Base-by-base conservation (phyloP, 2,797 vertebrate genomes). In the Phoebastria nigripes region DNA sequence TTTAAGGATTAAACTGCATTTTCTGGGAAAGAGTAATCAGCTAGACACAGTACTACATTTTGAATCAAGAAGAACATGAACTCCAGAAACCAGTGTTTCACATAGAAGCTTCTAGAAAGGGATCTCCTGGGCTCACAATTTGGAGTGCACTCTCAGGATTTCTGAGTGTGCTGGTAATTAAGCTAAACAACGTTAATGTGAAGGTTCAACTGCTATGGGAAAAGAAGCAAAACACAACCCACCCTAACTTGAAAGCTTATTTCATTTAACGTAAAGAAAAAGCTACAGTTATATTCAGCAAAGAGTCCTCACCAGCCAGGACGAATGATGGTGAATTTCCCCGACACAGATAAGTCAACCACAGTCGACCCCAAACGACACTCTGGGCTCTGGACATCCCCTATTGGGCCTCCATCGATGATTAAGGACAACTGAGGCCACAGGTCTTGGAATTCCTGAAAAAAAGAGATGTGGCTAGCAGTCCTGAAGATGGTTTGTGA, bases 291-390 rank as follows among this genome's bases (percentile, higher is more conserved):
- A 1, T 1, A 2, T 1, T 7, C 26, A 22, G 55, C 65, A 42
- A 37, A 51, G 54, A 7, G 51, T 1, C 80, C 98, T 98, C 97
- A 99, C 99, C 99, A 99, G 93, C 99, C 99, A 25, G 99, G 97
- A 90, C 99, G 98, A 86, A 99, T 99, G 95, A 99, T 95, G 54
- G 88, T 97, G 96, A 99, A 99, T 87, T 98, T 99, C 62, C 98
- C 98, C 0, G 98, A 93, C 5, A 98, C 97, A 9, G 99, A 99
- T 3, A 99, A 97, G 82, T 99, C 98, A 16, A 99, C 97, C 74
- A 99, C 99, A 3, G 99, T 99, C 7, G 99, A 99, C 5, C 99
- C 99, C 14, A 99, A 96, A 21, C 99, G 99, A 88, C 97, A 98
- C 87, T 98, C 97, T 3, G 98, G 97, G 94, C 98, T 99, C 91